Evolutionary conservation across 2,888 invertebrate genomes (phyloP), one percentile per base, ranked within the genome.

Genomic region (Microdon myrmicae): DNA sequence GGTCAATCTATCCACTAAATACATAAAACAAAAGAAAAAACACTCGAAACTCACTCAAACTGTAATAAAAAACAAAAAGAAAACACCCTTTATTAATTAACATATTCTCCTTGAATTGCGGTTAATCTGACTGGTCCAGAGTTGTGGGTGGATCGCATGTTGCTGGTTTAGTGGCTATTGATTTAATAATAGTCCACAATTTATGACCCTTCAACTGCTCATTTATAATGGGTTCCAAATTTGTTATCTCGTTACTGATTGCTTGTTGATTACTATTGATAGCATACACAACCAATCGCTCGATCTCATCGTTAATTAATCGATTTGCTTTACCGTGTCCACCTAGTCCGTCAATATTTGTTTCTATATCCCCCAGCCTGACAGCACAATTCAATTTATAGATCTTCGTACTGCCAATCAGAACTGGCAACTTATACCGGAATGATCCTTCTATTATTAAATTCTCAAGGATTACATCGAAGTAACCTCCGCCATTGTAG

Each of bases 351-450:
- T 74, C 73, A 51, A 76, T 72, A 35, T 74, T 70, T 0, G 77
- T 75, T 20, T 53, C 55, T 3, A 73, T 72, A 16, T 72, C 68
- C 1, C 74, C 76, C 37, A 79, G 44, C 1, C 47, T 41, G 1
- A 79, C 68, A 3, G 58, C 49, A 19, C 69, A 54, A 8, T 73
- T 34, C 39, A 77, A 76, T 1, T 76, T 75, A 43, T 72, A 76
- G 43, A 77, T 75, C 68, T 72, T 73, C 17, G 74, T 71, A 19
- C 75, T 75, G 14, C 77, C 76, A 14, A 71, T 73, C 4, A 77
- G 37, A 28, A 73, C 49, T 26, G 77, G 77, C 71, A 75, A 71
- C 67, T 72, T 77, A 49, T 77, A 78, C 41, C 76, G 76, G 68
- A 78, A 75, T 23, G 71, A 61, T 3, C 78, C 78, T 37, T 71